Base-by-base conservation (phyloP, 2,888 invertebrate species). In the Dione juno region DNA sequence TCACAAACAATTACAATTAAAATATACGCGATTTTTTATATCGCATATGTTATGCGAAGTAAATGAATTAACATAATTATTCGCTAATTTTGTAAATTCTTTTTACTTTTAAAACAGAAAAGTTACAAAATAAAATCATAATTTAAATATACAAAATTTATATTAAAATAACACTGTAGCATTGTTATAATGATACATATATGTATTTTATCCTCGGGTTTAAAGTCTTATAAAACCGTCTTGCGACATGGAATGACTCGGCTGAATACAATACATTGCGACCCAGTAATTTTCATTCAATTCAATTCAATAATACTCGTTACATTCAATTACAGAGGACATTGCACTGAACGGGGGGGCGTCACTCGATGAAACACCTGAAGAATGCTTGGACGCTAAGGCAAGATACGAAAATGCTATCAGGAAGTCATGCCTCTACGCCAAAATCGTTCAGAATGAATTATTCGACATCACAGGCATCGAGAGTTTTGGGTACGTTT, bases 391-490 rank as follows among this genome's bases (percentile, higher is more conserved):
- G 77, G 96, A 96, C 66, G 96, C 96, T 76, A 96, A 96, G 79
- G 96, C 97, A 79, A 94, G 95, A 74, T 97, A 97, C 81, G 96
- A 97, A 82, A 95, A 96, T 80, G 95, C 96, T 14, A 84, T 97
- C 43, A 93, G 95, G 58, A 97, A 96, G 83, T 95, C 96, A 0
- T 95, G 95, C 71, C 77, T 96, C 41, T 95, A 96, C 75, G 87
- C 94, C n/a, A 95, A 95, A 81, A 93, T 97, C 9, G 94, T 95
- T 35, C 94, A 95, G 67, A 88, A 96, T 50, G 94, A 95, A 77
- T 82, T 94, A 0, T 83, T 94, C n/a, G 95, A 95, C n/a, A 94
- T 94, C 76, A 96, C 94, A 66, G 95, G 95, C 48, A 93, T 97
- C 79, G 96, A 97, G 76, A 94, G 94, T 77, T 95, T 95, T 79